Evolutionary conservation across 2,113 vertebrate genomes (phyloP).

Genomic region (Dipodomys stephensi): DNA sequence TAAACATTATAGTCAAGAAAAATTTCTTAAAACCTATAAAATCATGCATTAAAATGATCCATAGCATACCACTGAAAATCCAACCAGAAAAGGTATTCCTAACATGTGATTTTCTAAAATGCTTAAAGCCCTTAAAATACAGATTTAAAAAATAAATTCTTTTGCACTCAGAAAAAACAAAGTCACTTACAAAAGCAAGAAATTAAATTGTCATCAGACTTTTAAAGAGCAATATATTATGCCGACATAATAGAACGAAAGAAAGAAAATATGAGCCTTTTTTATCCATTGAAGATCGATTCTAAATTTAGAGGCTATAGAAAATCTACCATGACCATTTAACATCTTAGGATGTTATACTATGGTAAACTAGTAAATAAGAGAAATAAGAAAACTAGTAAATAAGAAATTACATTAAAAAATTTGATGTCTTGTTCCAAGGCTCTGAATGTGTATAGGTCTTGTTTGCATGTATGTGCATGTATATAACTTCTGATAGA

Average conservation of each 20-base stretch:
- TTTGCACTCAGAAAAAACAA: background rate
- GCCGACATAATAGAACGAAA: background rate
- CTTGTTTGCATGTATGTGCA: background rate
- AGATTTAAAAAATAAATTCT: background rate
- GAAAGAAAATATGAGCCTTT: slow-evolving; percentile 26
- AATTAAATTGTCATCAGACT: background rate
- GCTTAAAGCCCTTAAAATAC: background rate
- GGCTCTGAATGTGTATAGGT: background rate
- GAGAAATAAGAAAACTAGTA: too few relatives aligned
- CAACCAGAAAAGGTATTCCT: background rate
- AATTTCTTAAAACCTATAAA: background rate
- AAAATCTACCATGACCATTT: background rate
- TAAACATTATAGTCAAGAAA: background rate
- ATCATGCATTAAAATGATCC: background rate
- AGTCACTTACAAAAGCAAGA: background rate
- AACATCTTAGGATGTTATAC: background rate
- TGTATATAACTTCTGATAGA: background rate
- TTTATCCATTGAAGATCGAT: background rate
- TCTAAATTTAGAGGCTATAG: background rate
- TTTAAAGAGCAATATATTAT: background rate
- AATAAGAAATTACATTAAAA: too few relatives aligned
- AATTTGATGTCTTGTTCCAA: too few relatives aligned
- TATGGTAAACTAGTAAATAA: too few relatives aligned
- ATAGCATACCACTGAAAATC: background rate
- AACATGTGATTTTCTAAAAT: background rate